These are phyloP conservation scores for Tenthredo notha DNA, from an alignment of 2,888 invertebrate genomes.

Conservation along the genomic window DNA sequence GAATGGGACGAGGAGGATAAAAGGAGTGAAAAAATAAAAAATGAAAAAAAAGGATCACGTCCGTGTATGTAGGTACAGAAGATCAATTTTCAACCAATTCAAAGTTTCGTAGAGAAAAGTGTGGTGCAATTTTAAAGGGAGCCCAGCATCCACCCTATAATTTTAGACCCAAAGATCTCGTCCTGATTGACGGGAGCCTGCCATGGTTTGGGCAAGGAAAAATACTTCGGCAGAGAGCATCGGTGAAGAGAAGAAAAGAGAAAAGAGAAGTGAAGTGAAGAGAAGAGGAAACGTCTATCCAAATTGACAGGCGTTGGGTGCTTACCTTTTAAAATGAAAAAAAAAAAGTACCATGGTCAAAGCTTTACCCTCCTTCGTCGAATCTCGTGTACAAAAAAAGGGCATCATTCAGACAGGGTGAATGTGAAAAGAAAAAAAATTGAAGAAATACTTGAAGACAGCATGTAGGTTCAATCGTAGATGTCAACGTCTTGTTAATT, in stretches of 20 bases:
- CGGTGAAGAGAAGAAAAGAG: background rate
- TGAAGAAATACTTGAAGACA: too few species aligned
- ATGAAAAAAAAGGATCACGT: background rate
- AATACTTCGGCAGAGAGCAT: background rate
- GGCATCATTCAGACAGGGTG: background rate
- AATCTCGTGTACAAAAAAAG: background rate
- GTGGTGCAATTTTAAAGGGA: slow-evolving; percentile 53
- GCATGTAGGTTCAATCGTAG: too few species aligned
- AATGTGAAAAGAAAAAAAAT: background rate
- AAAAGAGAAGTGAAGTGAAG: background rate
- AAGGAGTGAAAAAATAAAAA: too few species aligned
- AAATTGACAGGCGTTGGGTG: slow-evolving; percentile 37
- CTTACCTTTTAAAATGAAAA: background rate
- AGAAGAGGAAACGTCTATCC: slow-evolving; percentile 42
- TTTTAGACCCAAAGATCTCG: slow-evolving; percentile 53
- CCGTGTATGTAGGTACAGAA: slow-evolving; percentile 20
- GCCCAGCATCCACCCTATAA: slow-evolving; percentile 53
- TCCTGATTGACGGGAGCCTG: slow-evolving; percentile 53
- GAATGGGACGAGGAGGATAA: background rate
- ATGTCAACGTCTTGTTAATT: too few species aligned
- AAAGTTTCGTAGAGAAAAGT: slow-evolving; percentile 49
- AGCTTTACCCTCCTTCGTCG: background rate
- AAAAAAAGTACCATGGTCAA: background rate
- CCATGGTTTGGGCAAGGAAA: slow-evolving; percentile 9
- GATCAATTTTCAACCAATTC: slow-evolving; percentile 52